Percentiles rank a stretch among this genome's conserved stretches.
Evolutionary conservation across 2,888 invertebrate species (phyloP).

Genomic region (Tridacna crocea): DNA sequence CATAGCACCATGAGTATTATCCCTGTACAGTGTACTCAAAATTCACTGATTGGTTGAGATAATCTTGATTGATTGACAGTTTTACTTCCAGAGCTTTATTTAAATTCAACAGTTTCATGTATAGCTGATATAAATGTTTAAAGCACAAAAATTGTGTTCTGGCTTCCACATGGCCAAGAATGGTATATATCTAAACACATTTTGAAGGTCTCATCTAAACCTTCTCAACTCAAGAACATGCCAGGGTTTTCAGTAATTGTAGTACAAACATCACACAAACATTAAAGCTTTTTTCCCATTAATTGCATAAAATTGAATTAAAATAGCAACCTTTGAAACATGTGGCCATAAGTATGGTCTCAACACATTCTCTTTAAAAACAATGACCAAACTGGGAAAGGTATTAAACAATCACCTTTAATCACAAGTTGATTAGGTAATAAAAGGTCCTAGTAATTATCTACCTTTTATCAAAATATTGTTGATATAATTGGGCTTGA

Average conservation of each 20-base stretch:
- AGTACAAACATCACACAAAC: slow-evolving; percentile 38
- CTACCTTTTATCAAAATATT: slow-evolving; percentile 33
- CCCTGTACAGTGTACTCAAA: neutral
- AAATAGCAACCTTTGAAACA: slow-evolving; percentile 32
- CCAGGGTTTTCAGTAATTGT: slow-evolving; percentile 30
- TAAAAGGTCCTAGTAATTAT: slow-evolving; percentile 49
- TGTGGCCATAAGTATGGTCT: neutral
- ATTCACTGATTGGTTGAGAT: neutral
- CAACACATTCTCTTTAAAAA: slow-evolving; percentile 42
- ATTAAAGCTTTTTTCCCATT: slow-evolving; percentile 17
- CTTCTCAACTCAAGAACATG: slow-evolving; percentile 54
- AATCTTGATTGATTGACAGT: slow-evolving; percentile 2
- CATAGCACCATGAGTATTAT: too few species aligned
- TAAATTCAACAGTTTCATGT: too few species aligned
- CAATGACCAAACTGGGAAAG: slow-evolving; percentile 42
- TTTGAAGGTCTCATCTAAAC: slow-evolving; percentile 50
- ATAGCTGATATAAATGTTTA: neutral
- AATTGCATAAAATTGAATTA: slow-evolving; percentile 45
- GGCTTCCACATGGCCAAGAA: slow-evolving; percentile 21
- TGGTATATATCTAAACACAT: slow-evolving; percentile 44
- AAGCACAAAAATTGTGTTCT: slow-evolving; percentile 28
- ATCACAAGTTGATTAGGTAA: slow-evolving; percentile 42
- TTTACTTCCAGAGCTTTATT: neutral
- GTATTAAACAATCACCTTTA: slow-evolving; percentile 37
- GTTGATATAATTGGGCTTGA: slow-evolving; percentile 53